Base-by-base conservation (phyloP, 2,888 invertebrate genomes). In the Drosophila longiperda region DNA sequence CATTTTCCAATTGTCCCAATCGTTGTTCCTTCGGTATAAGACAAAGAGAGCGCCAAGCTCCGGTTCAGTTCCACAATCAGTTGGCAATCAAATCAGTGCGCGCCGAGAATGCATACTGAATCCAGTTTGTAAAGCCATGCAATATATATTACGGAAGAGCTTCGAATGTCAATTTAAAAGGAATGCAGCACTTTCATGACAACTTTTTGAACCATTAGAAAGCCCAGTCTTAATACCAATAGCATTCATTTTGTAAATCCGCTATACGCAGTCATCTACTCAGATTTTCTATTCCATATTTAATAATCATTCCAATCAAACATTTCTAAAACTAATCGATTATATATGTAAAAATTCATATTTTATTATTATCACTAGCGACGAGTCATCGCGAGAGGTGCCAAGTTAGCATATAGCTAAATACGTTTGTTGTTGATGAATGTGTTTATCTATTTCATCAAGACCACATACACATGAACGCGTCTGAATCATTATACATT, bases 271-370 rank as follows among this genome's bases (percentile, higher is more conserved):
- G 69, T 38, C 45, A 64, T 57, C 49, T 23, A 53, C 48, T 20
- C 38, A n/a, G 20, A 63, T 38, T 55, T 40, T 59, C 15, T 66
- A 88, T 83, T 83, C 83, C 75, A 75, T 70, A 45, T 57, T 53
- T 59, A 50, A 64, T 36, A 74, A 75, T 60, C 85, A 86, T 86
- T 86, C 89, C 85, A 84, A 65, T 59, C 61, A 75, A 77, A 64
- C 53, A 66, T 49, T 40, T 64, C 36, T 54, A 65, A 52, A 64
- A 42, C 57, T 12, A n/a, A 33, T 42, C 20, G 55, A 34, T 26
- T 53, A 29, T n/a, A n/a, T n/a, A 23, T 54, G 26, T 72, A 40
- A 32, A 57, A 64, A 61, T 61, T 57, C 40, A 36, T 60, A 60
- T 12, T 36, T 64, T 52, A 60, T 29, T 29, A 29, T 29, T 29